A percentile compares a stretch with the other conserved stretches of the same genome.
Conservation (phyloP, 2,888 invertebrate genomes). For the Cataglyphis altisquamis region DNA sequence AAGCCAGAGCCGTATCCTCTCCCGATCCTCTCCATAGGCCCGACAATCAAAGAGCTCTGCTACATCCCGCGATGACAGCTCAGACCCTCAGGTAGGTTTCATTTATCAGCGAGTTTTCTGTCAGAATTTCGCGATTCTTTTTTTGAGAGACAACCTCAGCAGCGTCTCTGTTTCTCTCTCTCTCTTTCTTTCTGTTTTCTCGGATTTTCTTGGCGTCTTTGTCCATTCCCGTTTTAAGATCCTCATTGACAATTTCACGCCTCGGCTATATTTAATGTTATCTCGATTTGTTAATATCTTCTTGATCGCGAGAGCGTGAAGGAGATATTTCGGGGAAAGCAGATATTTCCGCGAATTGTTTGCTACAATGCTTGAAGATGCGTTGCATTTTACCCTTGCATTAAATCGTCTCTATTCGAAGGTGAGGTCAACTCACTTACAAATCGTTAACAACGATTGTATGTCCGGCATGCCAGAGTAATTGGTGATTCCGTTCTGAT, state of each 20-base stretch:
- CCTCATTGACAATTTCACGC: slow-evolving; percentile 6
- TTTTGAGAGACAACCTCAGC: not conserved
- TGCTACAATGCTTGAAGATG: not conserved
- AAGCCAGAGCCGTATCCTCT: slow-evolving; percentile 86
- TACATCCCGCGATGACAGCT: slow-evolving; percentile 83
- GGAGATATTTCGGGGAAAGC: not conserved
- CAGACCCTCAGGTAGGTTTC: slow-evolving; percentile 85
- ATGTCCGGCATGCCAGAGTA: slow-evolving; percentile 35
- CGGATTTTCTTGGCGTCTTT: not conserved
- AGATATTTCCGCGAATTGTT: slow-evolving; percentile 25
- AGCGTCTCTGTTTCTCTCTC: slow-evolving; percentile 2
- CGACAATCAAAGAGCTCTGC: slow-evolving; percentile 84
- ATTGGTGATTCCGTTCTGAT: slow-evolving; percentile 34
- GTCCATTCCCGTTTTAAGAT: not conserved
- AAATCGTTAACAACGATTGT: slow-evolving; percentile 46
- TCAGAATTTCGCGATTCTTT: slow-evolving; percentile 37
- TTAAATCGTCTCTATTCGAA: slow-evolving; percentile 38
- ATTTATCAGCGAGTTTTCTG: slow-evolving; percentile 63
- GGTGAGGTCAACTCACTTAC: slow-evolving; percentile 33
- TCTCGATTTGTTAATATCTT: slow-evolving; percentile 26
- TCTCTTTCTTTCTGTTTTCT: not conserved
- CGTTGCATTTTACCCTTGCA: slow-evolving; percentile 17
- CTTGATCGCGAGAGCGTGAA: not conserved
- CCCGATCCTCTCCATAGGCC: slow-evolving; percentile 86
- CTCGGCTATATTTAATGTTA: not conserved